Evolutionary conservation across 2,113 vertebrate genomes (phyloP).

Genomic region (Cavia porcellus): DNA sequence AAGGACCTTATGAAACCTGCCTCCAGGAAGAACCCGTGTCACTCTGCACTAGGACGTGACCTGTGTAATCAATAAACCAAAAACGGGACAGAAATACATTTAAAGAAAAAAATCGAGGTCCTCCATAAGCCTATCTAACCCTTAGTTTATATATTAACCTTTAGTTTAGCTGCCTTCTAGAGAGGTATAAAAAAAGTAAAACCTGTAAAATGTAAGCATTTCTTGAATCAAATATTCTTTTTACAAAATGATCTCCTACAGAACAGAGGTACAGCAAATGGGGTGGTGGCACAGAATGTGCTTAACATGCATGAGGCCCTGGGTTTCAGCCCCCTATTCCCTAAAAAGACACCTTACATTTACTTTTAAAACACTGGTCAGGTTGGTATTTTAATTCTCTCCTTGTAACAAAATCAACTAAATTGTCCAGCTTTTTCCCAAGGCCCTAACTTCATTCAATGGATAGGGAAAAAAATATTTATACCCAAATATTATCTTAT

Average conservation of each 20-base stretch:
- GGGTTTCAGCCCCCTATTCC: neutral
- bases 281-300: neutral
- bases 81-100: neutral
- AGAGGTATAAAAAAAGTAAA: neutral
- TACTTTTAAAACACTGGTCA: constrained; percentile 43
- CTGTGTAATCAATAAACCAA: neutral
- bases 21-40: neutral
- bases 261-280: neutral
- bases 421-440: neutral
- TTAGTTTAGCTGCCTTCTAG: neutral
- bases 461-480: constrained; percentile 27
- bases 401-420: neutral
- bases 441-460: neutral
- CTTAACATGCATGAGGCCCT: neutral
- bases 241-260: neutral
- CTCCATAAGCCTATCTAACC: neutral
- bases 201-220: constrained; percentile 26
- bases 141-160: neutral
- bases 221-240: constrained; percentile 23
- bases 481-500: neutral
- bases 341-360: neutral
- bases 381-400: neutral
- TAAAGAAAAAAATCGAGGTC: neutral
- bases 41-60: neutral
- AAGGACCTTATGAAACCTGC: neutral